Evolutionary conservation across 2,797 vertebrate species (phyloP), one percentile per base, ranked within the genome.

Genomic region (Rhadinocentrus ornatus): DNA sequence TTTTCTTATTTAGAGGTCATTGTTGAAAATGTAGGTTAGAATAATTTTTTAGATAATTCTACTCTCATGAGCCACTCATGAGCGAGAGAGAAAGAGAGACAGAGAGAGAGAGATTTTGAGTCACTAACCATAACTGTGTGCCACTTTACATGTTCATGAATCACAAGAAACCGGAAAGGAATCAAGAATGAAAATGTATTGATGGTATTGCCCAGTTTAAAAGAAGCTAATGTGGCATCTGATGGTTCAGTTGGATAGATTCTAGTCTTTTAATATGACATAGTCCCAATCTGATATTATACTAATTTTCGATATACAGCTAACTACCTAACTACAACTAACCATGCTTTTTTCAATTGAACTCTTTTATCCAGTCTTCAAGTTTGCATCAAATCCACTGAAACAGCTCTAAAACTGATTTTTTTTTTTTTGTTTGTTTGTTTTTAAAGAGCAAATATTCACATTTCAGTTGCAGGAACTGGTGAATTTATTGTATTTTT

Each of bases 151-250:
- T 64, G 3, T 77, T 66, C 32, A 32, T 11, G 9, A 70, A 46
- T 55, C 55, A 54, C 65, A 59, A 8, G 2, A 74, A 74, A 34
- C 59, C 56, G 29, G 62, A 34, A 66, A 39, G 16, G 31, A 39
- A 63, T n/a, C 1, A 67, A 13, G 15, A 69, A 11, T 63, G 32
- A 50, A 26, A 62, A 67, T 62, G 22, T 13, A 35, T 67, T 37
- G 29, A 62, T 39, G 35, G 24, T 67, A 66, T 63, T 77, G 69
- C 73, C 71, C 64, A 32, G 59, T 75, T 77, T 68, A 53, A 86
- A 74, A 85, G 27, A 53, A 65, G 68, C 50, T 32, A 31, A 69
- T 58, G 52, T 15, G 6, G 15, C 53, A 20, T 26, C n/a, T 44
- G 46, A 61, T 37, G 34, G 48, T 57, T 57, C 4, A 60, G 32